Base-by-base conservation (phyloP, 37 sponge, comb jelly and placozoan genomes). In the Hormiphora californensis region DNA sequence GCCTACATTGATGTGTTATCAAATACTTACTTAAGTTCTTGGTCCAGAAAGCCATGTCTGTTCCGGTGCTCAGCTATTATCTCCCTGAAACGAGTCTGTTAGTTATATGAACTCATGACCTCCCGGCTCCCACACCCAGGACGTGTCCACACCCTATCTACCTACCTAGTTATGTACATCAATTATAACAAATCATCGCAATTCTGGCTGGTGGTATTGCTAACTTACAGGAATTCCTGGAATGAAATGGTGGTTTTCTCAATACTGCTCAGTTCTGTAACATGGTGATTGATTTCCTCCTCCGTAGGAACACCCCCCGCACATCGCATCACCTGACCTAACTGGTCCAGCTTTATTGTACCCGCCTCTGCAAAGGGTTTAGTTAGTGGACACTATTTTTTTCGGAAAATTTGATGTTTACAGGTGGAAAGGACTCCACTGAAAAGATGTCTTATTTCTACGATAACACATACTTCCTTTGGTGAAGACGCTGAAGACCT, bases 11-110 rank as follows among this genome's bases (percentile, higher is more conserved):
- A n/a, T n/a, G n/a, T n/a, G n/a, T n/a, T n/a, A n/a, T n/a, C n/a
- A n/a, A n/a, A n/a, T n/a, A 7, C 68, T 67, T 34, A 67, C 68
- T 40, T 73, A 19, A 73, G 44, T 21, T 73, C 81, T 28, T 73
- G 81, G 23, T 73, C 81, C 46, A 73, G 38, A 46, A 73, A 73
- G 21, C 81, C 81, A 28, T 73, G 81, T 36, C 35, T 73, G 81
- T 73, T 73, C 2, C 46, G 7, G 46, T 73, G 81, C 81, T 73
- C 81, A 4, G 46, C 81, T 41, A 73, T 73, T 4, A 73, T 73
- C 46, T 73, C 81, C 40, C 81, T 73, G 81, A 73, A 73, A 73
- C 4, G n/a, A n/a, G n/a, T n/a, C n/a, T n/a, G n/a, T n/a, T n/a
- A n/a, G n/a, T n/a, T n/a, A n/a, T n/a, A n/a, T n/a, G n/a, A n/a